Base-by-base conservation (phyloP, 2,797 vertebrate species). In the Pangasius djambal region DNA sequence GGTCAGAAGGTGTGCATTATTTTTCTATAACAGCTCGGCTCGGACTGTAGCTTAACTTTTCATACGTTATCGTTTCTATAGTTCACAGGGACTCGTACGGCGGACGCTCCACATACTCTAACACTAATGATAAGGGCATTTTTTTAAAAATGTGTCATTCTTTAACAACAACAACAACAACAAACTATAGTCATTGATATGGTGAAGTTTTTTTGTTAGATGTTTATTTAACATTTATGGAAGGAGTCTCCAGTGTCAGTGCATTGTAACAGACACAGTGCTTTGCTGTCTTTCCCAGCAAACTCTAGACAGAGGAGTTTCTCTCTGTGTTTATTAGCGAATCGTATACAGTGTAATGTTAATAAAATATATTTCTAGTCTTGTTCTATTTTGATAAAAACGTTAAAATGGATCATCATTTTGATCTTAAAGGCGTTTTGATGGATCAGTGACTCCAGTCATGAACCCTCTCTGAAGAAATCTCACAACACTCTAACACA, bases 381-480 rank as follows among this genome's bases (percentile, higher is more conserved):
- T 6, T 61, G 20, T 31, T 74, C 70, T 22, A 44, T 25, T 44
- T 74, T 44, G 8, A 44, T 5, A 9, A 63, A 63, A 28, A 28
- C 5, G 15, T 31, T 4, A 4, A 4, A 22, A 40, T 22, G 8
- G 15, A 44, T 74, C 3, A 44, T 74, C 3, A 3, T 34, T 81
- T 7, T 81, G 16, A 37, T 83, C 10, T 83, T 59, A 10, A 61
- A 61, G 48, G 75, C 37, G n/a, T 59, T 12, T 55, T 65, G 88
- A 78, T 65, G 44, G 84, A 69, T 89, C 67, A 78, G 50, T 83
- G 61, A 87, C 87, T 74, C 28, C 18, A 20, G 22, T 25, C 87
- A 20, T 34, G 25, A 69, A 48, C 83, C 83, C 69, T 83, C 13
- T 86, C 52, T 63, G 18, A 61, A 65, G 48, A 16, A 31, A 16